Conservation (phyloP, 2,113 vertebrate genomes). For the Dryoscopus gambensis region DNA sequence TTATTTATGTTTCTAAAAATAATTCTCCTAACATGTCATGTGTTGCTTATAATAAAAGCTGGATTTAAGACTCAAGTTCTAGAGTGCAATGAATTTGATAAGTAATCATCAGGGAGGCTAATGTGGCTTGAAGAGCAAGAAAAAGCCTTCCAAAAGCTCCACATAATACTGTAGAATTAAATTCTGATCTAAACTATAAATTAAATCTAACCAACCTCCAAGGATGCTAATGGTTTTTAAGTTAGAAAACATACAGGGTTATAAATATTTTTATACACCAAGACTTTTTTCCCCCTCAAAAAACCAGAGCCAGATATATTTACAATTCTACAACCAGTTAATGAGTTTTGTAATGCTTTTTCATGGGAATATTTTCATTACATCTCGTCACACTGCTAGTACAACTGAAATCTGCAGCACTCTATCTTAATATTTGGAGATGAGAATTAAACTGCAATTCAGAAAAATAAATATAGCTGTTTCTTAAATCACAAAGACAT, state of each 20-base stretch:
- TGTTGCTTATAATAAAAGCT: conserved; percentile 23
- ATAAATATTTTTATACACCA: not conserved
- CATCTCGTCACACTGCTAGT: not conserved
- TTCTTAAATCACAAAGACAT: not conserved
- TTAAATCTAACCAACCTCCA: not conserved
- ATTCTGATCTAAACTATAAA: not conserved
- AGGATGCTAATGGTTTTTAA: not conserved
- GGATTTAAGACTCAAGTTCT: not conserved
- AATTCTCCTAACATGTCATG: not conserved
- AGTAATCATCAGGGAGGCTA: not conserved
- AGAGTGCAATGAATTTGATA: not conserved
- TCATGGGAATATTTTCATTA: not conserved
- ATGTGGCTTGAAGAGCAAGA: not conserved
- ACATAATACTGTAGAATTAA: not conserved
- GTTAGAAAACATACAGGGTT: not conserved
- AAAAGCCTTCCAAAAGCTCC: not conserved
- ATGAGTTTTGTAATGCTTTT: not conserved
- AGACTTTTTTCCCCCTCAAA: not conserved
- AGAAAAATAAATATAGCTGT: not conserved
- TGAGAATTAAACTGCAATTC: not conserved
- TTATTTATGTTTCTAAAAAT: conserved; percentile 57
- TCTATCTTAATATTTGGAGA: not conserved
- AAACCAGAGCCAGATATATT: not conserved
- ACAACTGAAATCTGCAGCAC: not conserved
- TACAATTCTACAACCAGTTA: not conserved